Evolutionary conservation across 2,797 vertebrate species (phyloP), one percentile per base, ranked within the genome.

Genomic region (Iguana delicatissima): DNA sequence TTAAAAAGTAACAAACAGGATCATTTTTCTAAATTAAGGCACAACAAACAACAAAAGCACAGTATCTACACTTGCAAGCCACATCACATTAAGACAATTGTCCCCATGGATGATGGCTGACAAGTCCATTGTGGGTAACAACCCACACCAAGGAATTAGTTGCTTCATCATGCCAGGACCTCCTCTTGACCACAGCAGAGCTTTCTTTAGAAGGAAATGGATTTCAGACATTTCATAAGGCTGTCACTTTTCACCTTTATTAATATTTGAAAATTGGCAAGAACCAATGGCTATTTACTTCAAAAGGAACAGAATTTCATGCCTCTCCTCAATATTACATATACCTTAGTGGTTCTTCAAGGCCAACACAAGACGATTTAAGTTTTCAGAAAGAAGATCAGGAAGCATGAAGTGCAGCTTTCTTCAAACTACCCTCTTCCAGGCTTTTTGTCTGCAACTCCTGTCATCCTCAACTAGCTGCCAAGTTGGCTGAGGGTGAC

Each of bases 61-160:
- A 32, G 20, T 29, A 72, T 7, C 46, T 38, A 50, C 5, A 55
- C 18, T 84, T 80, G 79, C 79, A 55, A 80, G 14, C 35, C n/a
- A 67, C 9, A 1, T 29, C 20, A 50, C 35, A 22, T n/a, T 42
- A 77, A 46, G 24, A 77, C 50, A 26, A 59, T 32, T 2, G 7
- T 2, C 38, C 12, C 22, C 4, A 32, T 85, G 84, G 67, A 69
- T 67, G 64, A 67, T 67, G 26, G 64, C 29, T 74, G 32, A 67
- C 4, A 59, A 82, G 90, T 91, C 91, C 84, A 87, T 86, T 73
- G n/a, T 72, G 46, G 46, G 32, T 73, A 72, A 73, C 13, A 35
- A 73, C 1, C 32, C 50, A 22, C 8, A 26, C 69, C 50, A 86
- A 74, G 22, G 26, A 26, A 57, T 38, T 84, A 50, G 29, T 6